Conservation (phyloP, 2,797 vertebrate genomes). For the Anguilla anguilla region DNA sequence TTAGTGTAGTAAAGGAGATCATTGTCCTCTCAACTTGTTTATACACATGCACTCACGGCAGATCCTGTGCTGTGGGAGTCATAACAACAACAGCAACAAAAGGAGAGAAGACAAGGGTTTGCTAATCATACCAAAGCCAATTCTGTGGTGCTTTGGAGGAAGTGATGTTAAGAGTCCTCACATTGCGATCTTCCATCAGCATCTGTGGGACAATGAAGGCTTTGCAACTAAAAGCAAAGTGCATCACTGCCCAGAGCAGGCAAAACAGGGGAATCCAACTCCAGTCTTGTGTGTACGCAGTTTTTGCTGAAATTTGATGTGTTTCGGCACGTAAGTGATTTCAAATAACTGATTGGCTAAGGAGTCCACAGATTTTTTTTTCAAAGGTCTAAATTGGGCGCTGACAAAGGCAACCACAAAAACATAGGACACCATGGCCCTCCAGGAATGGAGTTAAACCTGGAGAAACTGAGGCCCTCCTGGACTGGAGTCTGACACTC, state of each 20-base stretch:
- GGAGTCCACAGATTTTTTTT: too few relatives aligned
- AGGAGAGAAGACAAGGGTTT: not conserved
- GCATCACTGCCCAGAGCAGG: not conserved
- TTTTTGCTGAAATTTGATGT: too few relatives aligned
- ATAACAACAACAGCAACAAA: not conserved
- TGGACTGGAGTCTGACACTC: too few relatives aligned
- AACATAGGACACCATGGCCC: too few relatives aligned
- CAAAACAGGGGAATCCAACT: not conserved
- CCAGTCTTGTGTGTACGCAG: too few relatives aligned
- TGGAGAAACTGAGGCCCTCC: too few relatives aligned
- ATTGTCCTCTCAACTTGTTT: not conserved
- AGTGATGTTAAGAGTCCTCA: not conserved
- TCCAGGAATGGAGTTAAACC: too few relatives aligned
- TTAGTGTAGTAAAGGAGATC: not conserved
- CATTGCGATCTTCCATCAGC: not conserved
- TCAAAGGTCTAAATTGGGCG: too few relatives aligned
- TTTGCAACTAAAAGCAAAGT: not conserved
- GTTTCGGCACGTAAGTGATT: too few relatives aligned
- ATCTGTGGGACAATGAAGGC: not conserved
- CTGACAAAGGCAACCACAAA: too few relatives aligned
- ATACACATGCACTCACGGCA: not conserved
- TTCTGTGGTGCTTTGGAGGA: not conserved
- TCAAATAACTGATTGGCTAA: too few relatives aligned
- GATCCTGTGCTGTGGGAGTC: not conserved
- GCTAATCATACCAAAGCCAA: slow-evolving; percentile 2